Evolutionary conservation across 2,113 vertebrate genomes (phyloP), one percentile per base, ranked within the genome.

Genomic region (Illadopsis cleaveri): DNA sequence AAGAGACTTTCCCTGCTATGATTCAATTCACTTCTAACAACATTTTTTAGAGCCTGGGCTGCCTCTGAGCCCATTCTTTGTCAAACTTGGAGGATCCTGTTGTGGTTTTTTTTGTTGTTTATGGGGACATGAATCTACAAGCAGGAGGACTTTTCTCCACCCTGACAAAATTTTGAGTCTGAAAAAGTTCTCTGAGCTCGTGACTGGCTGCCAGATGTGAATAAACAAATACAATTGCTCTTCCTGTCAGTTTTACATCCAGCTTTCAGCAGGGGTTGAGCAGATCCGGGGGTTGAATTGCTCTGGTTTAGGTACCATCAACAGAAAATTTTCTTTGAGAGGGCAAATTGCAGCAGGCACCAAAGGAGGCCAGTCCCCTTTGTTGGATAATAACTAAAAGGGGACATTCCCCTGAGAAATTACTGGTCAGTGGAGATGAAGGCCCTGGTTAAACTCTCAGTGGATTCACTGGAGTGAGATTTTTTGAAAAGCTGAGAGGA

Each of bases 171-270:
- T 9, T n/a, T 28, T 11, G 35, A 15, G 12, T 38, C 35, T 64
- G 35, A 24, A 64, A 42, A 28, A 11, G 12, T 7, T 38, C 57
- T 56, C 66, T 80, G 71, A 58, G 38, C 50, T 72, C 2, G 1
- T 64, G 48, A 18, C 7, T 20, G 19, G 5, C 16, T 56, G 18
- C 30, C 42, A 30, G 30, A 15, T 47, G 28, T 20, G 33, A 57
- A 64, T 21, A 68, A 89, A 62, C 8, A 60, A 60, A 81, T 5
- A 10, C 1, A 53, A 2, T 8, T 70, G 31, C 6, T 47, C 4
- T 8, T 38, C 2, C 42, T 14, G 7, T 0, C 2, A 8, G 12
- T 57, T 79, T 48, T 45, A 8, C 11, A 16, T 8, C 0, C 5
- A 86, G 30, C 5, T 80, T 76, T 30, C n/a, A 40, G 56, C 40